Evolutionary conservation across 2,113 vertebrate genomes (phyloP), one percentile per base, ranked within the genome.

Genomic region (Plecotus auritus): DNA sequence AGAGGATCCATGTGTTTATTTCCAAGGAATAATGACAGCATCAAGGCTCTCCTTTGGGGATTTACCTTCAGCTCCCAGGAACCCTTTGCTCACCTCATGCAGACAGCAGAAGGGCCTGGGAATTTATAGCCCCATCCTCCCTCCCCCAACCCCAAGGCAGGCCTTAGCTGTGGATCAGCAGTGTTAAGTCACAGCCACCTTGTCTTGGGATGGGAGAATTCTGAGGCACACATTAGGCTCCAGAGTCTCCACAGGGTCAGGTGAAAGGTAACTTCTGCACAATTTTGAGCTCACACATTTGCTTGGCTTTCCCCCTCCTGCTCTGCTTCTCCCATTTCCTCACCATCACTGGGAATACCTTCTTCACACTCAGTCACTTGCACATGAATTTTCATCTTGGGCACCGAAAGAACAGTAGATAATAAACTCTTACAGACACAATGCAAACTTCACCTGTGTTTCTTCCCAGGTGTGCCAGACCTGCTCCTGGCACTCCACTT

Each of bases 61-160:
- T 69, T 18, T 30, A 14, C 59, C 40, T n/a, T 59, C 9, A 1
- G 16, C 7, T n/a, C 35, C 42, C 22, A 77, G 45, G 77, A 92
- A 59, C 0, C 8, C 17, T 45, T n/a, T 23, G 4, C 37, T 1
- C 42, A 0, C 9, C 11, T 40, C 13, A 11, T 35, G 8, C 12
- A 70, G 37, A 72, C 17, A 67, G 11, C 14, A 82, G 72, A 49
- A 72, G 11, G 37, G 5, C 3, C 70, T 37, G 2, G 6, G 35
- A 51, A 9, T 74, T 12, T 17, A 23, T 0, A 20, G 2, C 8
- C 6, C n/a, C 28, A 6, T 13, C 61, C 61, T 32, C 61, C 26
- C 61, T 32, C 40, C 28, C 42, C 42, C 7, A 16, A 9, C 67
- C 1, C 2, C 3, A 0, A 20, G 3, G 35, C 54, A 77, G 35